Evolutionary conservation across 2,113 vertebrate species (phyloP).

Genomic region (Aleadryas rufinucha): DNA sequence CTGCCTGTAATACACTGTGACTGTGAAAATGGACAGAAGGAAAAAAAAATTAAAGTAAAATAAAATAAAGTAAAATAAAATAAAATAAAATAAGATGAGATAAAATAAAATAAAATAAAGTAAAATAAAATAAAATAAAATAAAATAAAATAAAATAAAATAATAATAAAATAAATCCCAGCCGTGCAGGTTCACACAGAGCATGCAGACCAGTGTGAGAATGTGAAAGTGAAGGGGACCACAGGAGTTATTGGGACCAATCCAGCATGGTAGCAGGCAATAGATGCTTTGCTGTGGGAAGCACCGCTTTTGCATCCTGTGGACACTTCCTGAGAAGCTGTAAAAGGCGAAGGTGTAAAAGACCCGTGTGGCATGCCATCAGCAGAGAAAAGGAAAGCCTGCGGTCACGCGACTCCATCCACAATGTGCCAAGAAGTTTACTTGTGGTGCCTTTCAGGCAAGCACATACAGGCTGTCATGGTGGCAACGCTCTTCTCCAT

Average conservation of each 20-base stretch:
- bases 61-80: not conserved
- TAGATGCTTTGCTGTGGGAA: not conserved
- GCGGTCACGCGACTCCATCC: not conserved
- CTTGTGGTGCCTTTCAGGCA: not conserved
- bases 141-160: not conserved
- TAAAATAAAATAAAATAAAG: not conserved
- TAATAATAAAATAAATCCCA: not conserved
- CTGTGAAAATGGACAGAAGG: not conserved
- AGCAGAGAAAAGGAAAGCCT: not conserved
- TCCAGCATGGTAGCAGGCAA: not conserved
- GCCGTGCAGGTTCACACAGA: not conserved
- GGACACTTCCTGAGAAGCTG: not conserved
- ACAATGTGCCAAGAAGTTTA: not conserved
- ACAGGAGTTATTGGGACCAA: not conserved
- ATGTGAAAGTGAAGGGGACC: not conserved
- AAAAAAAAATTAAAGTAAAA: not conserved
- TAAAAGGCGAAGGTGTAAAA: not conserved
- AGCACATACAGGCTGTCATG: not conserved
- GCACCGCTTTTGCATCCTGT: not conserved
- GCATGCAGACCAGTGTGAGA: not conserved
- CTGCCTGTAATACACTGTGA: not conserved
- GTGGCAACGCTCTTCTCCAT: not conserved
- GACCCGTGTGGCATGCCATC: not conserved
- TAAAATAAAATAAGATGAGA: no score
- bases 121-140: not conserved